These are phyloP conservation scores for Petromus typicus DNA, from an alignment of 2,113 vertebrate species.

Conservation along the genomic window DNA sequence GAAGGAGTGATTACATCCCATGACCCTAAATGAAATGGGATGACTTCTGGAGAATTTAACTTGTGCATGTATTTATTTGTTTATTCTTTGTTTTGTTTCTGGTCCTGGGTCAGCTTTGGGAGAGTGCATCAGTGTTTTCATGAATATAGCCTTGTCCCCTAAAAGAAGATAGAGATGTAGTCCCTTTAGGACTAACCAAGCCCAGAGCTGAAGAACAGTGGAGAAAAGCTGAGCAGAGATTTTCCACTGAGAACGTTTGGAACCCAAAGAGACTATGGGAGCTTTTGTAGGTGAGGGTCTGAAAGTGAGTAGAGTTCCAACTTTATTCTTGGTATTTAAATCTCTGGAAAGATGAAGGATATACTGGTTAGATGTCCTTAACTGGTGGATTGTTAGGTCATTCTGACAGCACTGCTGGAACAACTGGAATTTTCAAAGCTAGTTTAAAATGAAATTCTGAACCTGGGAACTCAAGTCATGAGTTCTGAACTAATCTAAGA, in stretches of 20 bases:
- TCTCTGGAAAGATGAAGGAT: neutral
- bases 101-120: neutral
- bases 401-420: neutral
- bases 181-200: neutral
- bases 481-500: neutral
- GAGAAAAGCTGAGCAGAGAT: neutral
- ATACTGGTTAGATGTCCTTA: neutral
- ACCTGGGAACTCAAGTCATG: neutral
- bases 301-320: neutral
- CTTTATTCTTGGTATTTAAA: neutral
- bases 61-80: neutral
- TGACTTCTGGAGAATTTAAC: neutral
- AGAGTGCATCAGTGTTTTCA: neutral
- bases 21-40: neutral
- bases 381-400: neutral
- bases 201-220: neutral
- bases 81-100: neutral
- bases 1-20: neutral
- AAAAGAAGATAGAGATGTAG: neutral
- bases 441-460: constrained; percentile 21
- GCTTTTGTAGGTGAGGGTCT: neutral
- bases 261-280: neutral
- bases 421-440: neutral
- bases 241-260: neutral
- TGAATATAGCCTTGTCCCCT: neutral